Percentiles rank a stretch among this genome's conserved stretches.
These are phyloP conservation scores for Odontesthes bonariensis DNA, from an alignment of 2,113 vertebrate genomes.

Conservation along the genomic window DNA sequence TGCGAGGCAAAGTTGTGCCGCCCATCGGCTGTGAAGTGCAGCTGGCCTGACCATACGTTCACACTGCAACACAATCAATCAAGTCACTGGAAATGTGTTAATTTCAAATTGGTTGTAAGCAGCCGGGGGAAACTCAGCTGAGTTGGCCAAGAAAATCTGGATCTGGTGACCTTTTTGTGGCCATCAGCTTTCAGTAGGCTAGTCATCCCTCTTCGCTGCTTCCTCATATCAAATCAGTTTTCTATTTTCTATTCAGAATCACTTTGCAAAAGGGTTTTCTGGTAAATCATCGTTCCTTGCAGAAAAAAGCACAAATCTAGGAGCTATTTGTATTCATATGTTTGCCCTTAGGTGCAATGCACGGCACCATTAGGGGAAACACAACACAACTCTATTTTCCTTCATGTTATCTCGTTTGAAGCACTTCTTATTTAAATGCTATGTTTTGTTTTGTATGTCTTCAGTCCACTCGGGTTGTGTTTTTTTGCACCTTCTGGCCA, in stretches of 20 bases:
- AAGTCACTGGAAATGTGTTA: conserved; percentile 42
- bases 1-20: conserved; percentile 13
- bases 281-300: conserved; percentile 9
- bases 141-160: conserved; percentile 52
- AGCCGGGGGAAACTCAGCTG: conserved; percentile 35
- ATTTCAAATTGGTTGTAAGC: conserved; percentile 43
- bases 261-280: conserved; percentile 50
- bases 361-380: too few relatives aligned
- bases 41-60: conserved; percentile 42
- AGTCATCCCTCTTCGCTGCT: conserved; percentile 45
- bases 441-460: too few relatives aligned
- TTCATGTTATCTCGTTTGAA: too few relatives aligned
- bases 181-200: conserved; percentile 41
- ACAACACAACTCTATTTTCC: too few relatives aligned
- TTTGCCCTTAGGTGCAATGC: not conserved
- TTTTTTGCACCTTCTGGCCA: too few relatives aligned
- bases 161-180: conserved; percentile 23
- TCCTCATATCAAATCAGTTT: conserved; percentile 34
- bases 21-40: conserved; percentile 34
- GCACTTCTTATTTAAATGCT: too few relatives aligned
- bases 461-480: too few relatives aligned
- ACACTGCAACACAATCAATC: conserved; percentile 53
- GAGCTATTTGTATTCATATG: conserved; percentile 12
- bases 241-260: conserved; percentile 65
- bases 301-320: conserved; percentile 31